phyloP scores from a whole-genome alignment of 2,888 invertebrate species.

The Neoitamus cyanurus region DNA sequence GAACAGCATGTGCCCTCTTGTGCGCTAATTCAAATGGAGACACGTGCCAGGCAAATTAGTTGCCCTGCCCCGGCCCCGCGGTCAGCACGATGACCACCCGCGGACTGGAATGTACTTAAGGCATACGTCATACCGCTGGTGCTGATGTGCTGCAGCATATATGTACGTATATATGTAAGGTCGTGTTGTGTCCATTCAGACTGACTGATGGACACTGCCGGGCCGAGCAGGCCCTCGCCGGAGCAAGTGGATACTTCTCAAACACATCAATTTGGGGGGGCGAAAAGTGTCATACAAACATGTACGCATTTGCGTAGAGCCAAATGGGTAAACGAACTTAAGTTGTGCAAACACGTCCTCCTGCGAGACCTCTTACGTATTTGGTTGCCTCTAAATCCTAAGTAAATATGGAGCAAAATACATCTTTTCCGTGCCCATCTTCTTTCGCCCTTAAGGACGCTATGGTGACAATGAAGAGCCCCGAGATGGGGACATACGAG shows the following conservation, averaged over 20 bases:
- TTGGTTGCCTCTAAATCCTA: slow-evolving; percentile 34
- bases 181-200: not conserved
- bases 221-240: not conserved
- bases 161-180: not conserved
- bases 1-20: not conserved
- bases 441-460: slow-evolving; percentile 19
- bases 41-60: slow-evolving; percentile 20
- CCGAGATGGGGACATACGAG: not conserved
- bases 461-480: slow-evolving; percentile 23
- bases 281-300: slow-evolving; percentile 39
- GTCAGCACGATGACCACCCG: not conserved
- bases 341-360: slow-evolving; percentile 29
- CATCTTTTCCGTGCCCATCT: slow-evolving; percentile 26
- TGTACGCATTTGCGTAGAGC: slow-evolving; percentile 35
- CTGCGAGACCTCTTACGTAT: slow-evolving; percentile 13
- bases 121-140: not conserved
- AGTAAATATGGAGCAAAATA: slow-evolving; percentile 32
- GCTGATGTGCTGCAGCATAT: too few species aligned
- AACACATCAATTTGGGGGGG: slow-evolving; percentile 38
- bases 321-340: slow-evolving; percentile 44
- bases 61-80: not conserved
- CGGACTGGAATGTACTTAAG: not conserved
- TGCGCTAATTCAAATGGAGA: not conserved
- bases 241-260: slow-evolving; percentile 28
- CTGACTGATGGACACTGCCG: not conserved